phyloP scores from a whole-genome alignment of 1,140 invertebrate species.

The Drosophila sturtevanti region DNA sequence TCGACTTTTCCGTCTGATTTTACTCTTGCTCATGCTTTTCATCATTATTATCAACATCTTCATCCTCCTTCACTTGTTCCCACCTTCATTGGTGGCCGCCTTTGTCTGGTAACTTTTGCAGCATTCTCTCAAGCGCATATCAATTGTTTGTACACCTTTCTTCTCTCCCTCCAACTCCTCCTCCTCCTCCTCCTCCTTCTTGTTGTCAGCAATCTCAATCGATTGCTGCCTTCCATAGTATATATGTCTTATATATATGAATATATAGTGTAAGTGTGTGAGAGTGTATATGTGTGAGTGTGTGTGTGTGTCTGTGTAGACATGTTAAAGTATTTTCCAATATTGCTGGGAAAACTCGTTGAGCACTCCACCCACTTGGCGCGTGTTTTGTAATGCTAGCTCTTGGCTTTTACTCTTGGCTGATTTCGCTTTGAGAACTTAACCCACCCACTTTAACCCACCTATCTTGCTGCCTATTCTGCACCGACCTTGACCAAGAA shows the following conservation, averaged over 20 bases:
- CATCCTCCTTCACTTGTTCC: neutral
- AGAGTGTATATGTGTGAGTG: too few species aligned
- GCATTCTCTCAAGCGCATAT: constrained; percentile 30
- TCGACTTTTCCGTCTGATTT: neutral
- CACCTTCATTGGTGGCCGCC: constrained; percentile 26
- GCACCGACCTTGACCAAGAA: constrained; percentile 65
- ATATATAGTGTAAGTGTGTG: neutral
- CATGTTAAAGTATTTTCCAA: constrained; percentile 38
- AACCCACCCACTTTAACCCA: neutral
- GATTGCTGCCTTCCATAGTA: constrained; percentile 23
- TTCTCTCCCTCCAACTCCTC: neutral
- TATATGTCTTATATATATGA: neutral
- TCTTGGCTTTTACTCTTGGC: constrained; percentile 34
- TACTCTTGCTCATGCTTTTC: neutral
- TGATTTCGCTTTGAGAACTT: constrained; percentile 26
- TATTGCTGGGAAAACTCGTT: constrained; percentile 25
- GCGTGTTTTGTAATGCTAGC: constrained; percentile 40
- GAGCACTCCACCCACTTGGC: constrained; percentile 36
- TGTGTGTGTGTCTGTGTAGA: neutral
- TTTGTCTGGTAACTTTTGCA: constrained; percentile 47
- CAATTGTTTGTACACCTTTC: constrained; percentile 29
- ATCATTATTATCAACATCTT: neutral
- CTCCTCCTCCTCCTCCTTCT: neutral
- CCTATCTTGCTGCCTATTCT: constrained; percentile 5
- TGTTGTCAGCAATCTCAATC: constrained; percentile 39